Evolutionary conservation across 2,113 vertebrate species (phyloP), one percentile per base, ranked within the genome.

Genomic region (Rana temporaria): DNA sequence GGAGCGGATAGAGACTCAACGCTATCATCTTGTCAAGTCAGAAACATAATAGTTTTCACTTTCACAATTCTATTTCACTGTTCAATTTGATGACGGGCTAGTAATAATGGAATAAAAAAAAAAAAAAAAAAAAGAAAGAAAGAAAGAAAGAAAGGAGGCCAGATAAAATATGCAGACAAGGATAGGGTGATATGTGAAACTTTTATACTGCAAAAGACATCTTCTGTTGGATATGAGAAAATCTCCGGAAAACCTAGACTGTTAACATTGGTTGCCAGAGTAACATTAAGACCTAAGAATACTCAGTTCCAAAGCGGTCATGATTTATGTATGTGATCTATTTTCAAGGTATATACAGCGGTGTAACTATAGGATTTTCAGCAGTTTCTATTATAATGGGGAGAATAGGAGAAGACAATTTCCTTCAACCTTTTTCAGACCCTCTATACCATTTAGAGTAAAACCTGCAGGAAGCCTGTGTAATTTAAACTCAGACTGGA

Each of bases 11-110:
- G 92, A 91, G 91, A 88, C 85, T 92, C 90, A 90, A 91, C 92
- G 90, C 92, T 89, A 95, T 94, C 92, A 93, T 93, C 91, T 91
- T 86, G 90, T 94, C 94, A 93, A 90, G 87, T 86, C 89, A 87
- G 90, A 93, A 93, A 92, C 90, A 90, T 93, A 94, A 93, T 92
- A 89, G 92, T 93, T 93, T 94, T 92, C 91, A 92, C 90, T 93
- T 92, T 87, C 89, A 91, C 90, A 90, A 87, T 92, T 93, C 90
- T 92, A 88, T 91, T 91, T 93, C 90, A 93, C 84, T 86, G 89
- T 91, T 92, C 93, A 92, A 91, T 93, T 92, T 91, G 90, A 90
- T 92, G 93, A 92, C 92, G 91, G 92, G 87, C 89, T 89, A 90
- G 88, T 89, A 93, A 92, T 92, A 91, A 92, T 88, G 88, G 87